Percentiles rank a stretch among this genome's conserved stretches.
These are phyloP conservation scores for Petrophora chlorosata DNA, from an alignment of 2,888 invertebrate genomes.

Conservation along the genomic window DNA sequence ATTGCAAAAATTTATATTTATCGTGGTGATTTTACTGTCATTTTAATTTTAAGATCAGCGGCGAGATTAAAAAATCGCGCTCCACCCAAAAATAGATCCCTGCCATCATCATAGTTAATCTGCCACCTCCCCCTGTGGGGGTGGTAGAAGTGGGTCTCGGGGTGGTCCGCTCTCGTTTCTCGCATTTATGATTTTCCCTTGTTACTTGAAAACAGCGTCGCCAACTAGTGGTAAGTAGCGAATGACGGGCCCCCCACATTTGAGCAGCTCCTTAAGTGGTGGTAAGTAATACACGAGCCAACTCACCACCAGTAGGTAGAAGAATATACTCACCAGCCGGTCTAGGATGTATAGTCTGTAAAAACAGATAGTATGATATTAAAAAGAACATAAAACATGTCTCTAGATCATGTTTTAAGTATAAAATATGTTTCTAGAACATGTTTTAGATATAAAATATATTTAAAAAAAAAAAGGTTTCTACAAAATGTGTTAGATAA, in stretches of 20 bases:
- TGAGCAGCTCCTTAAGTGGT: conserved; percentile 54
- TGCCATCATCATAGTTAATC: no score
- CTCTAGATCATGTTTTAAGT: no score
- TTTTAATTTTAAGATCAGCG: no score
- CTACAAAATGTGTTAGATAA: no score
- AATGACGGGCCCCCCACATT: conserved; percentile 63
- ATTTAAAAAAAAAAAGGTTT: background rate
- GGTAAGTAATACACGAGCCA: conserved; percentile 64
- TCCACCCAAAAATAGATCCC: no score
- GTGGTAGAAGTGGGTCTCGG: no score
- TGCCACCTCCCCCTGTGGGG: no score
- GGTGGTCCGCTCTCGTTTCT: background rate
- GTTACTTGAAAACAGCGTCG: conserved; percentile 58
- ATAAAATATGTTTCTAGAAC: no score
- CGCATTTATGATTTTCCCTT: background rate
- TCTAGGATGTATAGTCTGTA: conserved; percentile 81
- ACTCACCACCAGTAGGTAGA: conserved; percentile 75
- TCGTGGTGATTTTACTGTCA: no score
- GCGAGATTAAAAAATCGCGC: no score
- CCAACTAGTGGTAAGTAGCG: conserved; percentile 68
- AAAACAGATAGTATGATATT: background rate
- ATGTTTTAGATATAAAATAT: no score
- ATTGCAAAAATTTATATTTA: no score
- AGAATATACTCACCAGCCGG: conserved; percentile 69
- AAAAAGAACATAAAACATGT: background rate